Evolutionary conservation across 64 coral and sea anemone genomes (phyloP), one percentile per base, ranked within the genome.

Genomic region (Catalaphyllia jardinei): DNA sequence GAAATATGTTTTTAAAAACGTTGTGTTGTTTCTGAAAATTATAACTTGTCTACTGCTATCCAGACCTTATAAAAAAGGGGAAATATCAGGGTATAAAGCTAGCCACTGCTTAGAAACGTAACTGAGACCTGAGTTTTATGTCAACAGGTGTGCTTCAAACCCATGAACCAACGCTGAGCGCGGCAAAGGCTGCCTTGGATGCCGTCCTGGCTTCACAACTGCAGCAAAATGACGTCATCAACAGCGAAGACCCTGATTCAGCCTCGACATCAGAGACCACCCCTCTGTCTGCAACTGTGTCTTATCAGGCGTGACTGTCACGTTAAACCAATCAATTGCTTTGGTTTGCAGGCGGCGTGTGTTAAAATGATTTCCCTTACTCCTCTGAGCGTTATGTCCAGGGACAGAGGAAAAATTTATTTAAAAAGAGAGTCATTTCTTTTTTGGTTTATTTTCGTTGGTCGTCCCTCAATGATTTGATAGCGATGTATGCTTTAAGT

Each of bases 151-250:
- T 78, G 0, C 74, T 89, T 20, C 60, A 78, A 31, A 52, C 76
- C 24, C 89, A 90, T 16, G 78, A 90, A 64, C 63, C 78, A 16
- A 61, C 80, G 22, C 79, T 90, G 10, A 74, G 24, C 19, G 80
- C 60, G 1, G 78, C 89, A 1, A 90, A 90, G 62, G 89, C 89
- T n/a, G 78, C 79, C 17, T 29, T 90, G 38, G 89, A 90, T 61
- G 89, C 79, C 8, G 89, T 52, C 0, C 52, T 90, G 19, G 89
- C 89, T 57, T 81, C 89, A 72, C 89, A 90, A 61, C 71, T 90
- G 16, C 69, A 71, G 77, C 71, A 77, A 64, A 93, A 74, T 72
- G 80, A 80, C 79, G 78, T 88, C 69, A 71, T 88, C 77, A 93
- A 42, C 52, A 76, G 22, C 75, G 80, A 79, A 29, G 57, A 72